phyloP scores from a whole-genome alignment of 2,113 vertebrate species.

The Cavia porcellus region DNA sequence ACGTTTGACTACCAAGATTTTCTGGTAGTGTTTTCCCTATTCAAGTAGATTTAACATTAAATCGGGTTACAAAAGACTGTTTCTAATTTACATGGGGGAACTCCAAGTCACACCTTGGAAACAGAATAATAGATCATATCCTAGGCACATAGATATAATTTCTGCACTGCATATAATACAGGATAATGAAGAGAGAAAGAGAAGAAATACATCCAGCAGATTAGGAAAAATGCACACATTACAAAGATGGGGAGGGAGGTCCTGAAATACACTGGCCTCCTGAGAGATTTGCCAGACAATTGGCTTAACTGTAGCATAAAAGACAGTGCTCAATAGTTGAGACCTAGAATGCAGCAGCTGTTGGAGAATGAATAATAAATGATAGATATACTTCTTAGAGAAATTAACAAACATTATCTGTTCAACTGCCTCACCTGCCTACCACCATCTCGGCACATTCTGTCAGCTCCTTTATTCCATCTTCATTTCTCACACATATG shows the following conservation, averaged over 20 bases:
- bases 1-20: not conserved
- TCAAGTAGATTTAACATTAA: not conserved
- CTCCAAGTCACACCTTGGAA: not conserved
- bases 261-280: not conserved
- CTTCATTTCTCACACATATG: not conserved
- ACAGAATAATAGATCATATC: not conserved
- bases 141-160: not conserved
- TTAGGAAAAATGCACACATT: not conserved
- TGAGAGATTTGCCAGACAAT: conserved; percentile 48
- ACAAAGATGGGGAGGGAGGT: not conserved
- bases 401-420: conserved; percentile 14
- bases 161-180: not conserved
- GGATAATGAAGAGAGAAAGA: not conserved
- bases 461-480: not conserved
- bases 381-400: conserved; percentile 18
- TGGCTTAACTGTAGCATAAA: conserved; percentile 16
- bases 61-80: not conserved
- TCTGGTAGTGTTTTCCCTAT: not conserved
- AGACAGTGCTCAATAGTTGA: not conserved
- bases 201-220: not conserved
- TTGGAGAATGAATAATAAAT: not conserved
- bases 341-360: not conserved
- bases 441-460: not conserved
- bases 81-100: not conserved
- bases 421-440: not conserved